Evolutionary conservation across 2,888 invertebrate genomes (phyloP).

Genomic region (Axea sp.): DNA sequence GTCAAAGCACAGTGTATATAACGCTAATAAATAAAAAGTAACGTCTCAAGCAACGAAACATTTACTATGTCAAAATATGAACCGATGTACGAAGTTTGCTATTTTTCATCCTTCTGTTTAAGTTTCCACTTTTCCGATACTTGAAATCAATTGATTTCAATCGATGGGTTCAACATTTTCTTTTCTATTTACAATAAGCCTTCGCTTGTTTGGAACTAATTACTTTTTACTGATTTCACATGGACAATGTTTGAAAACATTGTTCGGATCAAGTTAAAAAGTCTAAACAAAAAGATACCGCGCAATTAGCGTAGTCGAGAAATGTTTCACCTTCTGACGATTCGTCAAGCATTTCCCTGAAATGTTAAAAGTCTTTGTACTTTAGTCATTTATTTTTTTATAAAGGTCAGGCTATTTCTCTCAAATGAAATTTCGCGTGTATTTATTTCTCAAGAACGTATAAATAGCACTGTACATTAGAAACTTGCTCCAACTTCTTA

Average conservation of each 20-base stretch:
- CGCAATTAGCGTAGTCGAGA: too few species aligned
- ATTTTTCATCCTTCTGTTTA: constrained; percentile 9
- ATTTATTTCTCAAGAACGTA: constrained; percentile 21
- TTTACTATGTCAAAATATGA: too few species aligned
- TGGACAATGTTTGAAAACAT: too few species aligned
- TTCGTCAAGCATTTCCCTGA: too few species aligned
- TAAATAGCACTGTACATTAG: constrained; percentile 26
- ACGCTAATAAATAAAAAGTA: constrained; percentile 17
- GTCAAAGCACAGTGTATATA: background rate
- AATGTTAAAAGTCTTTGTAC: constrained; percentile 5
- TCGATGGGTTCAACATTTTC: constrained; percentile 23
- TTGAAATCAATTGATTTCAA: constrained; percentile 18
- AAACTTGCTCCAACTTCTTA: constrained; percentile 11
- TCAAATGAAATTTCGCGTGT: constrained; percentile 19
- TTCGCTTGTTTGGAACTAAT: background rate
- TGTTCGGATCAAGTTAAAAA: too few species aligned
- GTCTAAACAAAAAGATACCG: too few species aligned
- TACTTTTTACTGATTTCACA: constrained; percentile 1
- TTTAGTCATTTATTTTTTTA: constrained; percentile 1
- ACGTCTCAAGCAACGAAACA: constrained; percentile 31
- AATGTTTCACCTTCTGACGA: too few species aligned
- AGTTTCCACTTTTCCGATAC: constrained; percentile 36
- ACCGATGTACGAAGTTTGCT: too few species aligned
- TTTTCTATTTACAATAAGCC: constrained; percentile 1
- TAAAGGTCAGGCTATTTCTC: constrained; percentile 6